Base-by-base conservation (phyloP, 2,888 invertebrate genomes). In the Ichneumoninae sp. region DNA sequence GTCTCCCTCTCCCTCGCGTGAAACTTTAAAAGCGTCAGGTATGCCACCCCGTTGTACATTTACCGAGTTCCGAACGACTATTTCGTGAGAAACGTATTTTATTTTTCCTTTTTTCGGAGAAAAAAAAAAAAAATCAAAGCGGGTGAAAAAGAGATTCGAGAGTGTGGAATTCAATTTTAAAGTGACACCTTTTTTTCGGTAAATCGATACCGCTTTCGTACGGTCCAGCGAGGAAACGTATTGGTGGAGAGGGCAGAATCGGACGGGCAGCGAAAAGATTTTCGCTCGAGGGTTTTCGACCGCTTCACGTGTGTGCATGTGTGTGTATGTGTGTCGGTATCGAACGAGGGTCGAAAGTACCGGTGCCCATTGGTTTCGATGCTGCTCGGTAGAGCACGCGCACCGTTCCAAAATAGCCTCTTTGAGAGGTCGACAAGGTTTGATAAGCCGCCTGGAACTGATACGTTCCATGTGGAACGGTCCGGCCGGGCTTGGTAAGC, bases 381-480 rank as follows among this genome's bases (percentile, higher is more conserved):
- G 36, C 63, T 69, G 78, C 60, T 76, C 71, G 80, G 52, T 65
- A 73, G 47, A 69, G 78, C 80, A 81, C 76, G 77, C 80, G 50
- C 76, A 40, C 69, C 65, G 74, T 81, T 83, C 78, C 80, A 83
- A 84, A 87, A 85, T 85, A 87, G 85, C 83, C 82, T 74, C 85
- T 84, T 78, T 85, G 85, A 85, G 80, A 85, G 84, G 80, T 80
- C 78, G 81, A 78, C 81, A 70, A 83, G 83, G 80, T 83, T 85
- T 86, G 87, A 85, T 87, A 86, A 86, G 83, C 85, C 87, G 83
- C 57, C 60, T 85, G 83, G 85, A 86, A 87, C 71, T 85, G 85
- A 87, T 86, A 84, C 86, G 79, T 82, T 33, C 80, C 85, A 80
- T 86, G 79, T 79, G 73, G 66, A 76, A 68, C 66, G 60, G 16